Evolutionary conservation across 2,113 vertebrate genomes (phyloP), one percentile per base, ranked within the genome.

Genomic region (Arizona elegans): DNA sequence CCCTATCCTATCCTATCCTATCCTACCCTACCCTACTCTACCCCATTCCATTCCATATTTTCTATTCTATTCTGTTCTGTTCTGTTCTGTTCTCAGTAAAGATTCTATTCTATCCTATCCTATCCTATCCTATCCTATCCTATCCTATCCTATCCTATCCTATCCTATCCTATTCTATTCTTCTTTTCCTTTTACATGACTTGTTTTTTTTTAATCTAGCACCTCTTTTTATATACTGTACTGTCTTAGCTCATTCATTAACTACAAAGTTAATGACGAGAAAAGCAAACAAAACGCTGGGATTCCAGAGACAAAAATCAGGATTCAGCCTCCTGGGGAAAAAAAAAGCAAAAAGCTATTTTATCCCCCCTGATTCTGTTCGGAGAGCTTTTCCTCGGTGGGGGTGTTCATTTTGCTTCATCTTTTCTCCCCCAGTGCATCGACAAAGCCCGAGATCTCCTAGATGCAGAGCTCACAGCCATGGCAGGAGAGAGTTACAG

Each of bases 401-500:
- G 26, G 0, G 43, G 65, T 93, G 54, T 55, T 8, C 58, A 11
- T 52, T 92, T 24, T 47, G 85, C 1, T 95, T 94, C 93, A 7
- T 88, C 47, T 26, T 52, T 81, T 96, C 23, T 94, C 0, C 97
- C 91, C 87, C 92, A 99, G 99, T 99, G 99, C 95, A 99, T 99
- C n/a, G 99, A 99, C 97, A 99, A 99, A 97, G 99, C 99, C 92
- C 98, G 99, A 97, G 99, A 99, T 96, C 98, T 99, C 62, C 97
- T 99, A 94, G 99, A 99, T 90, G 99, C 99, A 0, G 99, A 99
- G 96, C 97, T 99, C 93, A 99, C 99, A 0, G 99, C 99, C 54
- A 99, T 99, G 99, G 99, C 99, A 24, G 99, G 99, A 87, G 99
- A 99, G 97, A 99, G 99, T 97, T 99, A 99, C 97, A 99, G 99